phyloP scores from a whole-genome alignment of 2,888 invertebrate species.

The Imbricaverruca yamaguchii region DNA sequence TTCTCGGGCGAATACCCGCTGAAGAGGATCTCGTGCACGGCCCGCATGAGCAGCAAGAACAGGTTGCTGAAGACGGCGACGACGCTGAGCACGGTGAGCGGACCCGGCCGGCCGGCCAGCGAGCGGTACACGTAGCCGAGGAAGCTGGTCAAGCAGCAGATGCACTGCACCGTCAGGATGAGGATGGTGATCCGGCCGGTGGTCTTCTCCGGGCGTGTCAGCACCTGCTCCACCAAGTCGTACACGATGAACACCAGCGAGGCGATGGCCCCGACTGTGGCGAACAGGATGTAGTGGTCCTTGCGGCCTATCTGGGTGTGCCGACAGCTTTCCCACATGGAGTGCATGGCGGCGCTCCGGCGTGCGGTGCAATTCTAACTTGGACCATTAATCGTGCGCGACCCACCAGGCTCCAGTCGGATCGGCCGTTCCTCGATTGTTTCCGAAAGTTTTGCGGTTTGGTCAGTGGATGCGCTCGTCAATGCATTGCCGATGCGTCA shows the following conservation, averaged over 20 bases:
- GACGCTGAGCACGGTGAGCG: neutral
- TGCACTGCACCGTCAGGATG: neutral
- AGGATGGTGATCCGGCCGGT: neutral
- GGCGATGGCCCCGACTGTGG: neutral
- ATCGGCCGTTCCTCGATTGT: neutral
- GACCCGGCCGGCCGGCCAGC: conserved; percentile 6
- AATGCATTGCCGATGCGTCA: neutral
- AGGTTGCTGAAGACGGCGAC: neutral
- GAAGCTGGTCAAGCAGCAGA: conserved; percentile 13
- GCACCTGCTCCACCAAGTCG: neutral
- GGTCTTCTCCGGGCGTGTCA: neutral
- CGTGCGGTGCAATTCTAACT: neutral
- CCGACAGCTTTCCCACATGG: neutral
- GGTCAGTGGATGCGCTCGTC: neutral
- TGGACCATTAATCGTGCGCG: neutral
- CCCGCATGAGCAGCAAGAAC: neutral
- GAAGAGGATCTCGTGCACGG: neutral
- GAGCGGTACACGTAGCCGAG: conserved; percentile 18
- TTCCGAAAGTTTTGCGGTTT: neutral
- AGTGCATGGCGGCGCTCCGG: neutral
- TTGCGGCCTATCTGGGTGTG: neutral
- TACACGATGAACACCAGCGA: neutral
- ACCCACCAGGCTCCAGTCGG: neutral
- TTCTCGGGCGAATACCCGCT: neutral
- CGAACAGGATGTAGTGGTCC: conserved; percentile 8